phyloP scores from a whole-genome alignment of 2,797 vertebrate genomes.

The Pempheris klunzingeri region DNA sequence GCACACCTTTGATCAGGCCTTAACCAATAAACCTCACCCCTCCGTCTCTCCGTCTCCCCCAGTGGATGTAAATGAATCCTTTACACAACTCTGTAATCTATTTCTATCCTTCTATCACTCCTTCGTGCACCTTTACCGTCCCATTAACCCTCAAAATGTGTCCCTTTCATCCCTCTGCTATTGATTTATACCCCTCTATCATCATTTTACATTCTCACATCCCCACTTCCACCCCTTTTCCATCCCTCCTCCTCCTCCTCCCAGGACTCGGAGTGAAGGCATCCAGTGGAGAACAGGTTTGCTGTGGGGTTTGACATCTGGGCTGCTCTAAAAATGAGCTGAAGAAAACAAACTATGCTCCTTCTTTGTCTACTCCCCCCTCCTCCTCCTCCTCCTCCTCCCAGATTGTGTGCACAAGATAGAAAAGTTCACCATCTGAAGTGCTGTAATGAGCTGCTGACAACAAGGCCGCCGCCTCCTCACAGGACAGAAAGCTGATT shows the following conservation, averaged over 20 bases:
- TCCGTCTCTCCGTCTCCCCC: too few species aligned
- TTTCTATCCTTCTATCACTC: background rate
- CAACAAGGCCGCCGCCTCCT: slow-evolving; percentile 31
- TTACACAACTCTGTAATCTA: background rate
- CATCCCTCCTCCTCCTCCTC: background rate
- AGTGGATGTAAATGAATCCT: background rate
- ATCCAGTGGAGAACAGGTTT: background rate
- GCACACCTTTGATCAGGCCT: background rate
- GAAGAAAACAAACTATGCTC: background rate
- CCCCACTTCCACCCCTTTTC: too few species aligned
- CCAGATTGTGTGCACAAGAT: slow-evolving; percentile 7
- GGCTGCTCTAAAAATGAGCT: background rate
- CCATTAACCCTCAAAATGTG: too few species aligned
- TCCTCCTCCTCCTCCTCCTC: background rate
- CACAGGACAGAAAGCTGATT: slow-evolving; percentile 29
- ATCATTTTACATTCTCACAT: too few species aligned
- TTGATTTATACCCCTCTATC: background rate
- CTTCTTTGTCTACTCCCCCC: background rate
- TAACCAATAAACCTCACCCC: background rate
- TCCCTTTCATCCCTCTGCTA: background rate
- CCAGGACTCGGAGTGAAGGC: background rate
- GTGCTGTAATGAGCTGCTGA: slow-evolving; percentile 49
- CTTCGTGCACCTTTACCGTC: too few species aligned
- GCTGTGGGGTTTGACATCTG: background rate
- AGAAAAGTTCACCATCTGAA: slow-evolving; percentile 45